Percentiles rank a stretch among this genome's conserved stretches.
These are phyloP conservation scores for Xestia xanthographa DNA, from an alignment of 2,888 invertebrate genomes.

Conservation along the genomic window DNA sequence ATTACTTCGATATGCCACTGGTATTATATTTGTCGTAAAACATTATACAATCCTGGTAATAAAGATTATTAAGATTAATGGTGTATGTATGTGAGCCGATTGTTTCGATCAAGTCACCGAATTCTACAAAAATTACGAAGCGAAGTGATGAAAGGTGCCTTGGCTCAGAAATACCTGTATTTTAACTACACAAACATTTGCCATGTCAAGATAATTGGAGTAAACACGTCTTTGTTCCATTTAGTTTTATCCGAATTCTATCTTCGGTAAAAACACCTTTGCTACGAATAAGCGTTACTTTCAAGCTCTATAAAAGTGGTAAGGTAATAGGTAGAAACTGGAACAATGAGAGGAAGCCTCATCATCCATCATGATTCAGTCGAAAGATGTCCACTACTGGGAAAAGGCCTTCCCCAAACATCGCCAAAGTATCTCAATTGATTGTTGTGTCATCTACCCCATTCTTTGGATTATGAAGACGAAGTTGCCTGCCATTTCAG, in stretches of 20 bases:
- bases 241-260: background rate
- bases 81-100: background rate
- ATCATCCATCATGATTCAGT: background rate
- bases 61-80: conserved; percentile 34
- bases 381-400: background rate
- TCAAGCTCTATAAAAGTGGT: background rate
- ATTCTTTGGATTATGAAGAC: too few relatives aligned
- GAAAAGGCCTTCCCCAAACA: background rate
- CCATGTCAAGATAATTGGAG: background rate
- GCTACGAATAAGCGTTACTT: background rate
- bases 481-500: background rate
- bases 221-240: background rate
- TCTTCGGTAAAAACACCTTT: background rate
- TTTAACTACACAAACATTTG: background rate
- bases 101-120: background rate
- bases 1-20: conserved; percentile 45
- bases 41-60: conserved; percentile 25
- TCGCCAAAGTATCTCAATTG: too few relatives aligned
- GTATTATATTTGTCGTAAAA: conserved; percentile 40
- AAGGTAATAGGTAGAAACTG: background rate
- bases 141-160: background rate
- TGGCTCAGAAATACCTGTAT: background rate
- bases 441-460: too few relatives aligned
- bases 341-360: background rate
- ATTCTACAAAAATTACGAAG: background rate